Conservation (phyloP, 2,888 invertebrate species). For the Caenorhabditis sp. region DNA sequence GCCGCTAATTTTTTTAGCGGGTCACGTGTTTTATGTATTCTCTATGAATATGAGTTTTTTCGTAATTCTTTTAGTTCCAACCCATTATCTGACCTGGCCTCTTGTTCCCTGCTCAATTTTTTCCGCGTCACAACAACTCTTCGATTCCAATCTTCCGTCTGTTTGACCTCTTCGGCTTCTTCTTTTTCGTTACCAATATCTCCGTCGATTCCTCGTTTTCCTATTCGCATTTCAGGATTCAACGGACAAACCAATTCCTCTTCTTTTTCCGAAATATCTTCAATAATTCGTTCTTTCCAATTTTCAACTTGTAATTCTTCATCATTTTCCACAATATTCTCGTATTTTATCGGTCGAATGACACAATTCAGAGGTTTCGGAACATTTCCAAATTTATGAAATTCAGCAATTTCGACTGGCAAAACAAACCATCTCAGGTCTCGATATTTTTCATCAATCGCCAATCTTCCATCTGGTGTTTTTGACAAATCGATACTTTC, state of each 20-base stretch:
- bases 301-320: conserved; percentile 5
- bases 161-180: conserved; percentile 19
- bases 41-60: too few relatives aligned
- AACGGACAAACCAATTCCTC: neutral
- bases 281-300: conserved; percentile 6
- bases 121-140: conserved; percentile 72
- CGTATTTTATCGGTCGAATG: conserved; percentile 12
- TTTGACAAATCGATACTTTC: conserved; percentile 11
- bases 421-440: conserved; percentile 86
- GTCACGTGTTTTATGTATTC: too few relatives aligned
- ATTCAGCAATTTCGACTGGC: conserved; percentile 78
- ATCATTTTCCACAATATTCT: neutral
- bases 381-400: conserved; percentile 5
- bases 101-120: conserved; percentile 37
- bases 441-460: conserved; percentile 79
- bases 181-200: conserved; percentile 11
- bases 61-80: too few relatives aligned
- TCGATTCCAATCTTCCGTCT: conserved; percentile 54
- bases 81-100: conserved; percentile 3
- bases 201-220: conserved; percentile 20
- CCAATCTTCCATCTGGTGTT: conserved; percentile 80
- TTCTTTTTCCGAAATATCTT: conserved; percentile 4
- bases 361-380: neutral
- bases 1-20: too few relatives aligned
- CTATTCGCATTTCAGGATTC: neutral